A percentile compares a stretch with the other conserved stretches of the same genome.
Conservation (phyloP, 2,113 vertebrate genomes). For the Pseudopodoces humilis region DNA sequence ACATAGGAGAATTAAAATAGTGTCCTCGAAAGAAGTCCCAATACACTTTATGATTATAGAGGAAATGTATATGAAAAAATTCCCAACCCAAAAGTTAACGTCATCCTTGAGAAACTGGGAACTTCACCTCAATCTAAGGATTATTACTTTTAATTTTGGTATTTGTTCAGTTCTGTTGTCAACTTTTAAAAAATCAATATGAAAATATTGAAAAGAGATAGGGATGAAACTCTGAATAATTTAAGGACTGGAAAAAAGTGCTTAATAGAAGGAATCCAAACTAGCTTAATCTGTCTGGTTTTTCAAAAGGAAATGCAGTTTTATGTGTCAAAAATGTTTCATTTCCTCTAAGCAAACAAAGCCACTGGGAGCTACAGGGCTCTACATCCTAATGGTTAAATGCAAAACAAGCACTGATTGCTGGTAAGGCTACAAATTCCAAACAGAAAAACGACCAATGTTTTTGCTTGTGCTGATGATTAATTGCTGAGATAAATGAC, state of each 20-base stretch:
- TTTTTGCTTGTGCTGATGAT: background rate
- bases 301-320: background rate
- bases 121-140: background rate
- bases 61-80: background rate
- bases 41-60: background rate
- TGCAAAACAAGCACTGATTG: background rate
- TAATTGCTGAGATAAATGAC: background rate
- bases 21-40: background rate
- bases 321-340: background rate
- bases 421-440: background rate
- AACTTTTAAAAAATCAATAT: background rate
- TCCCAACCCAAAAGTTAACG: background rate
- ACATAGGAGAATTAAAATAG: background rate
- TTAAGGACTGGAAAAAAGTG: background rate
- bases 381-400: background rate
- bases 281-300: background rate
- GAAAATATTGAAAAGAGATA: background rate
- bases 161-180: background rate
- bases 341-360: background rate
- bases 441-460: background rate
- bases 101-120: background rate
- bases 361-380: background rate
- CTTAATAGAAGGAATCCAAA: background rate
- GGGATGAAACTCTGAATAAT: background rate
- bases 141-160: background rate